A percentile compares a stretch with the other conserved stretches of the same genome.
phyloP scores from a whole-genome alignment of 2,797 vertebrate genomes.

The Allochrocebus solatus region DNA sequence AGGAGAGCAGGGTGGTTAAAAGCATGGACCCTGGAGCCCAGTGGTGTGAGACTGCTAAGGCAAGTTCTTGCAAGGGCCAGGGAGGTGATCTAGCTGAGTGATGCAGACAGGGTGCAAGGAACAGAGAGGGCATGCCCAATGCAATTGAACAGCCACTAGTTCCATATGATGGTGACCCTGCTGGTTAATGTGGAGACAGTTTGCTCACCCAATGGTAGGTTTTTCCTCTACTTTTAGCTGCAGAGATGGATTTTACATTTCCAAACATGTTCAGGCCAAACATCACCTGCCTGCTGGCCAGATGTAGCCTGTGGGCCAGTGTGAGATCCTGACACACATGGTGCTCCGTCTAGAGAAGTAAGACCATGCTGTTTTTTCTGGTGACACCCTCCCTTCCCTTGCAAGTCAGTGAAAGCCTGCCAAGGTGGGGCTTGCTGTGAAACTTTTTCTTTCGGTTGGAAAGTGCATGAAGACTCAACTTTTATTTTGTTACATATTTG shows the following conservation, averaged over 20 bases:
- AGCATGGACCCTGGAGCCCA: background rate
- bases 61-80: background rate
- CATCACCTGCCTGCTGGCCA: background rate
- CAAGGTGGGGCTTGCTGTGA: background rate
- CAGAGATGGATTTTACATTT: background rate
- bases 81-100: background rate
- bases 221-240: background rate
- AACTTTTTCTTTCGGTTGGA: background rate
- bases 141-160: accelerated
- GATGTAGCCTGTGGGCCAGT: accelerated
- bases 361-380: background rate
- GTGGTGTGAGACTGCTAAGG: background rate
- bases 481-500: background rate
- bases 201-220: background rate
- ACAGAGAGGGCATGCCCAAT: background rate
- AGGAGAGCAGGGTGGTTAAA: background rate
- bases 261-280: background rate
- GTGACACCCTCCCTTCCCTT: background rate
- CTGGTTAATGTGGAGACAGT: background rate
- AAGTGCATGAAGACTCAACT: background rate
- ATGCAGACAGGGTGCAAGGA: background rate
- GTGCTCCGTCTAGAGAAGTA: background rate
- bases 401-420: background rate
- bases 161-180: accelerated
- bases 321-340: background rate